Evolutionary conservation across 2,797 vertebrate species (phyloP), one percentile per base, ranked within the genome.

Genomic region (Graptemys geographica): DNA sequence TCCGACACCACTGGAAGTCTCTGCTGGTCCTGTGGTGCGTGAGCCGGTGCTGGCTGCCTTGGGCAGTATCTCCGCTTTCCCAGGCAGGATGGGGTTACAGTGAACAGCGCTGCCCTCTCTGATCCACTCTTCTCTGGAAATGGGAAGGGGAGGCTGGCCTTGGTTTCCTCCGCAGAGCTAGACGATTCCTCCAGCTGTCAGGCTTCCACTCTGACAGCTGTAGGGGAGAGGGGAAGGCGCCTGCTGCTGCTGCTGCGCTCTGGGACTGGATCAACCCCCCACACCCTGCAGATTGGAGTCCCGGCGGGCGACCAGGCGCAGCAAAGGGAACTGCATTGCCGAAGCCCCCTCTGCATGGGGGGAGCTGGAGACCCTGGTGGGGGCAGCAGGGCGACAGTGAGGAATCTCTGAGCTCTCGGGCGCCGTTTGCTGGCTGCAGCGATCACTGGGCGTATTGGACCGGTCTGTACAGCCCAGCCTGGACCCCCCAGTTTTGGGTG

Each of bases 241-340:
- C 9, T 5, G 37, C 49, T 12, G 7, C 44, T 44, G 44, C 11
- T 6, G 19, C 21, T 25, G 28, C 6, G 15, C 81, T 25, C 13
- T 23, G 10, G 52, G 59, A 79, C 72, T 28, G 13, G 37, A 33
- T 6, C 37, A 21, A 16, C 18, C 33, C 25, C 27, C 21, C 8
- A 5, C 12, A 1, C 41, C 12, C 44, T 4, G 13, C 25, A 49
- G 41, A 44, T 8, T 18, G 27, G 13, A 13, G 27, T 49, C 27
- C 25, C 7, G 13, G 6, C 15, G 4, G 13, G 6, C 27, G 2
- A 8, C n/a, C 15, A 5, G 6, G 25, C 23, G 12, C 21, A 76
- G 37, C 11, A 27, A 65, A n/a, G 31, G 62, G 69, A 41, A n/a
- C 37, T 23, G 69, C 21, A 3, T 8, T 5, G 37, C 72, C 6